Percentiles rank a stretch among this genome's conserved stretches.
Conservation (phyloP, 2,888 invertebrate species). For the Trissoscelio sp. region DNA sequence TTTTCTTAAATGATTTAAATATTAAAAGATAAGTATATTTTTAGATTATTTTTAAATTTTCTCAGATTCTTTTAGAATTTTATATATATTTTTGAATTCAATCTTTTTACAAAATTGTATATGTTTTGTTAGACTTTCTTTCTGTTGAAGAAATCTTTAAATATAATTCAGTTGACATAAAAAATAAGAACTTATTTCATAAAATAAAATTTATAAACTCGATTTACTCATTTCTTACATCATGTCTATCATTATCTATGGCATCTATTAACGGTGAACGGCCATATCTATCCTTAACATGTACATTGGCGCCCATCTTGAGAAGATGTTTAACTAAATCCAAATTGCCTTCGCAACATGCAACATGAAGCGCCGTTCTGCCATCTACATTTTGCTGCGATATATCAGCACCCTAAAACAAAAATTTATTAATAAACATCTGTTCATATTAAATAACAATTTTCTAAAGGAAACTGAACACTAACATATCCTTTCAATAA, state of each 20-base stretch:
- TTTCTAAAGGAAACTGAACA: constrained; percentile 38
- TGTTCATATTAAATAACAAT: background rate
- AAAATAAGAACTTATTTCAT: too few species aligned
- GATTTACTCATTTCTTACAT: too few species aligned
- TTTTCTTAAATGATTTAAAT: too few species aligned
- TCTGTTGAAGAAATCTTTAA: too few species aligned
- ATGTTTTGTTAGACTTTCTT: too few species aligned
- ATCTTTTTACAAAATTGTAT: too few species aligned
- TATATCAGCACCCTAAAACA: constrained; percentile 88
- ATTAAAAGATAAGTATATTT: too few species aligned
- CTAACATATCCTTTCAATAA: constrained; percentile 82
- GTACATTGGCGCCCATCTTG: constrained; percentile 92
- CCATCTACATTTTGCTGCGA: constrained; percentile 90
- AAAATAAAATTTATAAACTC: too few species aligned
- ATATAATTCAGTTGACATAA: too few species aligned
- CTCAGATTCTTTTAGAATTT: too few species aligned
- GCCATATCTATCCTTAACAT: constrained; percentile 89
- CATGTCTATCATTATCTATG: constrained; percentile 86
- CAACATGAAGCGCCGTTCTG: constrained; percentile 92
- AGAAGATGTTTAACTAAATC: constrained; percentile 89
- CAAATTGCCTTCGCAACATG: constrained; percentile 89
- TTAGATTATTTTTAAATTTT: too few species aligned
- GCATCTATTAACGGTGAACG: constrained; percentile 90
- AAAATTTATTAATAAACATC: background rate
- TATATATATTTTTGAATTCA: too few species aligned